Conservation (phyloP, 2,797 vertebrate species). For the Garrulus glandarius region DNA sequence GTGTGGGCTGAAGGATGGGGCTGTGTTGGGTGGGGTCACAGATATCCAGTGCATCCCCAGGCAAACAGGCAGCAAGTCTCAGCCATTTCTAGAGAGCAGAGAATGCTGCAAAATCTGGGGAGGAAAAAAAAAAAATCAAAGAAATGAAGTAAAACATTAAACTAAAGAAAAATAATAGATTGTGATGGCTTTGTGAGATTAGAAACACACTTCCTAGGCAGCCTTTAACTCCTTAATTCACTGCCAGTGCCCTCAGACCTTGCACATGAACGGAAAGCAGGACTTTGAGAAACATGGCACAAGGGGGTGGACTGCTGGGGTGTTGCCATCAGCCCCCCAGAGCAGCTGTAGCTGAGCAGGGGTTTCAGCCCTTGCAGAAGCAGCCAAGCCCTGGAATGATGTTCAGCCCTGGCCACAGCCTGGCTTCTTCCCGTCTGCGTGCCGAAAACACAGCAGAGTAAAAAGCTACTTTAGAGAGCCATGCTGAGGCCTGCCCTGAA, state of each 20-base stretch:
- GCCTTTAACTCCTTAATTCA: background rate
- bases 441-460: background rate
- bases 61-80: background rate
- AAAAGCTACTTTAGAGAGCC: background rate
- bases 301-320: rapidly evolving
- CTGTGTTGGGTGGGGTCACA: rapidly evolving
- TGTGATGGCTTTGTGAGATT: background rate
- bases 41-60: no score
- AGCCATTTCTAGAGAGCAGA: background rate
- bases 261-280: rapidly evolving
- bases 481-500: background rate
- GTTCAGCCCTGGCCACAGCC: background rate
- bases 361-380: background rate
- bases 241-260: background rate
- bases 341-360: background rate
- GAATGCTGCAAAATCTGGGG: background rate
- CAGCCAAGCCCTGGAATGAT: rapidly evolving
- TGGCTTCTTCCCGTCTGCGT: rapidly evolving
- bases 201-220: background rate
- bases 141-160: background rate
- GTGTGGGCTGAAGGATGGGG: rapidly evolving
- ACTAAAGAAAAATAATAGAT: background rate
- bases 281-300: rapidly evolving
- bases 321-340: background rate
- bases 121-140: background rate